phyloP scores from a whole-genome alignment of 2,888 invertebrate genomes.

The Drosophila neutralis region DNA sequence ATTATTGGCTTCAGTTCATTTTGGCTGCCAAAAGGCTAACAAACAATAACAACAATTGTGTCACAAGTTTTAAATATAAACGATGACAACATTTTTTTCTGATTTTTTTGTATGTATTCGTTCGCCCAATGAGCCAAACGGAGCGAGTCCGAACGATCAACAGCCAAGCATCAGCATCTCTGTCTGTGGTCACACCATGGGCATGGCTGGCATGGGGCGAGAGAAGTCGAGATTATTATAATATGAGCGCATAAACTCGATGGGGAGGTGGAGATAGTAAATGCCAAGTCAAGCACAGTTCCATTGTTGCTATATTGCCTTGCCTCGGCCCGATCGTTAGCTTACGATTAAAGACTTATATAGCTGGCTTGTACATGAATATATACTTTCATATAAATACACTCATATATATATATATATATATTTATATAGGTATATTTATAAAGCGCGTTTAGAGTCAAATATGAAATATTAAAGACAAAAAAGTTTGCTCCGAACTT shows the following conservation, averaged over 20 bases:
- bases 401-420: conserved; percentile 5
- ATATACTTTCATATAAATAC: not conserved
- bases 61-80: conserved; percentile 80
- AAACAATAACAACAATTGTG: conserved; percentile 78
- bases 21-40: conserved; percentile 33
- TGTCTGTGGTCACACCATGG: conserved; percentile 14
- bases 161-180: conserved; percentile 24
- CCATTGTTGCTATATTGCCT: conserved; percentile 50
- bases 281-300: conserved; percentile 48
- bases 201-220: conserved; percentile 13
- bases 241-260: conserved; percentile 38
- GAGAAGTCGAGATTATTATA: conserved; percentile 55
- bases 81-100: conserved; percentile 71
- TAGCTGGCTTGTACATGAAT: conserved; percentile 23
- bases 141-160: conserved; percentile 40
- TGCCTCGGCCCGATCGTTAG: conserved; percentile 57
- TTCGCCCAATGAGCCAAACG: conserved; percentile 54
- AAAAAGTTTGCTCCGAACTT: conserved; percentile 66
- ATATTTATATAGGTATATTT: conserved; percentile 6
- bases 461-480: conserved; percentile 63
- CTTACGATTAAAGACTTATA: conserved; percentile 66
- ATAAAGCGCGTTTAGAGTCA: conserved; percentile 30
- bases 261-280: conserved; percentile 42
- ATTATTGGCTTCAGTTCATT: conserved; percentile 45
- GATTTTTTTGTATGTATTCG: conserved; percentile 26